Conservation (phyloP, 2,888 invertebrate genomes). For the Merodon equestris region DNA sequence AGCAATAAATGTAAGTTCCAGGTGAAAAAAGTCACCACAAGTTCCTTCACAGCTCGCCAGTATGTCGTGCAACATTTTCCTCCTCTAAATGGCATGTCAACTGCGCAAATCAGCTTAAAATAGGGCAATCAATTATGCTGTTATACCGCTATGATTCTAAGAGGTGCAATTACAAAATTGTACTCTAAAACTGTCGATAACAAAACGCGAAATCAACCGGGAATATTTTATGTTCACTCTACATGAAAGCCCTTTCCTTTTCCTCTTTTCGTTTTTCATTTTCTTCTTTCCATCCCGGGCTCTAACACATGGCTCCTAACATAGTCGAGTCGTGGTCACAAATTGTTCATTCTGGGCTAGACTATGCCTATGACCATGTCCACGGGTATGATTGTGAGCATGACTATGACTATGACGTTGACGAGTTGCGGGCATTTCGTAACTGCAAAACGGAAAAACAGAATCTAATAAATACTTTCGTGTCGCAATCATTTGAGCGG, state of each 20-base stretch:
- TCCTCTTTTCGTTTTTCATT: constrained; percentile 2
- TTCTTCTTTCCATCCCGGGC: too few species aligned
- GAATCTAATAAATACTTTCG: constrained; percentile 67
- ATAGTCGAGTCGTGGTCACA: constrained; percentile 18
- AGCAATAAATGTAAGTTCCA: too few species aligned
- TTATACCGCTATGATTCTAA: constrained; percentile 63
- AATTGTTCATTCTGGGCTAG: constrained; percentile 30
- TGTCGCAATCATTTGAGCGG: constrained; percentile 64
- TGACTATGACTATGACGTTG: constrained; percentile 27
- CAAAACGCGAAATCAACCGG: constrained; percentile 63
- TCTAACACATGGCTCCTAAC: constrained; percentile 17
- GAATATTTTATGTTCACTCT: constrained; percentile 55
- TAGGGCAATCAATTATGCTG: constrained; percentile 68
- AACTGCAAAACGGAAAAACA: constrained; percentile 68
- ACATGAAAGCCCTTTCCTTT: constrained; percentile 50
- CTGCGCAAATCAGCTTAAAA: constrained; percentile 65
- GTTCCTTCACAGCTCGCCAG: constrained; percentile 16
- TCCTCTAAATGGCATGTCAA: constrained; percentile 63
- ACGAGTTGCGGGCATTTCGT: constrained; percentile 64
- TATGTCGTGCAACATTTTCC: constrained; percentile 10
- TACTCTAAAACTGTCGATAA: constrained; percentile 65
- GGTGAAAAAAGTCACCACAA: neutral
- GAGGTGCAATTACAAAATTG: constrained; percentile 68
- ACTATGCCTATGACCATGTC: neutral
- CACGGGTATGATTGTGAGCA: constrained; percentile 5